Evolutionary conservation across 2,888 invertebrate genomes (phyloP), one percentile per base, ranked within the genome.

Genomic region (Pterobdella sp.): DNA sequence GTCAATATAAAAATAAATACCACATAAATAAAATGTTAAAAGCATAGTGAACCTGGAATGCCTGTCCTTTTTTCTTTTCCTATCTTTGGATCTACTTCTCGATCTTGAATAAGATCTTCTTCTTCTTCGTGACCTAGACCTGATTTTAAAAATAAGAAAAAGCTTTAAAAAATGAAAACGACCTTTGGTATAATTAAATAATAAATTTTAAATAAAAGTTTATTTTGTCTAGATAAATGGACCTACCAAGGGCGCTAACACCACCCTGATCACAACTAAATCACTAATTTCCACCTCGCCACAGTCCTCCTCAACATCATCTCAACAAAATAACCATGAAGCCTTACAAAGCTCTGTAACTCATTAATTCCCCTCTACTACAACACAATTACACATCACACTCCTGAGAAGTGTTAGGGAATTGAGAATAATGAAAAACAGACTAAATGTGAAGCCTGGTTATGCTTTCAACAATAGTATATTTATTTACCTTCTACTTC

Each of bases 361-460:
- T 10, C 65, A 31, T 60, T 22, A 70, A 52, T 14, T 26, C 36
- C 1, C 35, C 70, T 31, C 10, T 18, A 32, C 35, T 0, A 70
- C 56, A 52, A 70, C 52, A 69, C 60, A 34, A 70, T 70, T n/a
- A 70, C 70, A 70, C 60, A 70, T 34, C 70, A 56, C 56, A 52
- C 26, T 70, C 31, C 70, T 34, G 52, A 56, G 60, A 60, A 70
- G 26, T 70, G 14, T n/a, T 56, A 14, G 34, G 1, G 32, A 70
- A 56, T 34, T 18, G n/a, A 1, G 56, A 32, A 56, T 60, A 0
- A 31, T 22, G 42, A 37, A 0, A 32, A 68, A 68, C 42, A 36
- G 31, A n/a, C 10, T 68, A 2, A 68, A 37, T 7, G 29, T 1
- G 1, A 42, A 49, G 7, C 10, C 7, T 42, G 49, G 22, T 22